Percentiles rank a stretch among this genome's conserved stretches.
These are phyloP conservation scores for Hartigia nigra DNA, from an alignment of 2,888 invertebrate species.

Conservation along the genomic window DNA sequence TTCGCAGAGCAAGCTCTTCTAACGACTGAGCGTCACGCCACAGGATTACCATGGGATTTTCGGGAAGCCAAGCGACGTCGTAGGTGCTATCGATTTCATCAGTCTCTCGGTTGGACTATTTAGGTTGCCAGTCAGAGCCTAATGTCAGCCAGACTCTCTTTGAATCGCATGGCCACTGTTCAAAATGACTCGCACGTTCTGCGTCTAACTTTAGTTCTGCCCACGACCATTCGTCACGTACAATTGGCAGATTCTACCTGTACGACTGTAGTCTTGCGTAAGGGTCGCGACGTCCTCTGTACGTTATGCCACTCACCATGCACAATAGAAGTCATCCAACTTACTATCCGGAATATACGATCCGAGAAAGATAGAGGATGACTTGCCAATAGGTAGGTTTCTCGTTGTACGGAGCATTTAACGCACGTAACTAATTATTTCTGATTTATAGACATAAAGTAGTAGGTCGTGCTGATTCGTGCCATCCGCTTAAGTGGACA, in stretches of 20 bases:
- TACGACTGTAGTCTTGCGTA: background rate
- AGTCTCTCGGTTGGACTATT: background rate
- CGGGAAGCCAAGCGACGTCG: constrained; percentile 37
- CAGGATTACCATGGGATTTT: constrained; percentile 56
- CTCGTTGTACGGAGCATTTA: background rate
- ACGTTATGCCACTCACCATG: background rate
- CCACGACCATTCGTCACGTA: background rate
- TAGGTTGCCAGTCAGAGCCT: background rate
- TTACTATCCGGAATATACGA: too few species aligned
- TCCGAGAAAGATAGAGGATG: background rate
- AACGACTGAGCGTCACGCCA: constrained; percentile 58
- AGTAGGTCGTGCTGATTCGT: constrained; percentile 12
- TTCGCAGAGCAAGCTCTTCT: constrained; percentile 32
- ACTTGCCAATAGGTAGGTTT: background rate
- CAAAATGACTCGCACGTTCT: constrained; percentile 44
- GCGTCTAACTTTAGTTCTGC: constrained; percentile 24
- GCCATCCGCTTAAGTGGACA: constrained; percentile 28
- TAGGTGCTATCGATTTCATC: constrained; percentile 47
- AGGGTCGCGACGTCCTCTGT: background rate
- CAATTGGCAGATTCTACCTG: background rate
- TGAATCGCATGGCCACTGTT: constrained; percentile 46
- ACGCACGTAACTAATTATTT: constrained; percentile 41
- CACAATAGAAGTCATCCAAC: background rate
- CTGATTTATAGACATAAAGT: constrained; percentile 44
- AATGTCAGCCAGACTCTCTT: background rate